Evolutionary conservation across 2,113 vertebrate species (phyloP), one percentile per base, ranked within the genome.

Genomic region (Thamnaconus septentrionalis): DNA sequence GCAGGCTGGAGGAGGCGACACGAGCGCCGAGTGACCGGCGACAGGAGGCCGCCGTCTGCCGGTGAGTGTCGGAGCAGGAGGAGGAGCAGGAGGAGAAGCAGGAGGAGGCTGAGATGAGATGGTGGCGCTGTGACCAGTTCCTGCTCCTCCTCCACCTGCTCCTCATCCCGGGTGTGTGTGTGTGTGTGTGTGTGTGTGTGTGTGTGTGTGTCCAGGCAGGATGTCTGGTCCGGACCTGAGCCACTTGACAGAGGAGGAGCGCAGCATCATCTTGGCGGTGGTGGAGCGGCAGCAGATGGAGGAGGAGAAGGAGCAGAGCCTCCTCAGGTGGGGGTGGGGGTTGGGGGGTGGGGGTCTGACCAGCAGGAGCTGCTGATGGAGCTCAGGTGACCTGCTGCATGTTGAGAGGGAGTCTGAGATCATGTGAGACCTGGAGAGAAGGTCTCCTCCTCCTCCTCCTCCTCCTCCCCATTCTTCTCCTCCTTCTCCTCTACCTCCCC

Each of bases 201-300:
- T 31, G 18, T 31, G 18, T 31, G 18, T 31, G 18, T 31, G 18
- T 31, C 18, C 18, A 51, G 59, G 59, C 83, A 92, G 94, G 80
- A 96, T 96, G 95, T 95, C 94, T 80, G 93, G 92, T 82, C 91
- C 95, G 68, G 95, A 97, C 91, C 94, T 97, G 88, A 97, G 95
- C 92, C 95, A 97, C 91, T 94, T 97, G 82, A 97, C 94, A 46
- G 95, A 97, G 88, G 94, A 96, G 85, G 96, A 97, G 88, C 86
- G 94, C 79, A 94, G 93, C 82, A 97, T 97, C 92, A 97, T 97
- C 86, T 90, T 94, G 81, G 94, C 94, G 31, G 95, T 97, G 87
- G 95, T 97, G 95, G 93, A 96, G 53, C 90, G 95, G 67, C 95
- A 96, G 92, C 94, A 91, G 92, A 93, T 95, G 69, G 95, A 97